phyloP scores from a whole-genome alignment of 1,140 invertebrate species.

The Scylla paramamosain region DNA sequence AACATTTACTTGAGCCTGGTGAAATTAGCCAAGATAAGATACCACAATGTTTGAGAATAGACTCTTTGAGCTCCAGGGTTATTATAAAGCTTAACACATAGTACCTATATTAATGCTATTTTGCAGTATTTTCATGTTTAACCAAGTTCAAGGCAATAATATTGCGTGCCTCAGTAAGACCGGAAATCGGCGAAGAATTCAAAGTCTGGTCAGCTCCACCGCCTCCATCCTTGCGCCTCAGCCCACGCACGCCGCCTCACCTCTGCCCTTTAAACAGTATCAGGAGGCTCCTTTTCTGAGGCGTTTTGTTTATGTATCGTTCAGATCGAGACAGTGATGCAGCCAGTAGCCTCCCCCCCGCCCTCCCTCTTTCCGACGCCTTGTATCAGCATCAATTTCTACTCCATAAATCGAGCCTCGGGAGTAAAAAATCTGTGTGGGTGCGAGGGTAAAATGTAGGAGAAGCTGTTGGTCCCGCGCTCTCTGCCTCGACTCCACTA shows the following conservation, averaged over 20 bases:
- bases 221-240: not conserved
- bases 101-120: no score
- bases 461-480: slow-evolving; percentile 58
- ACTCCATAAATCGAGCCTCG: not conserved
- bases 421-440: slow-evolving; percentile 34
- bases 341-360: not conserved
- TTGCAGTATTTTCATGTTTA: no score
- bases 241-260: not conserved
- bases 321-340: not conserved
- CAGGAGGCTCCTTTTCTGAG: not conserved
- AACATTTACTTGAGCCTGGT: no score
- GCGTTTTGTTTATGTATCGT: not conserved
- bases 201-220: not conserved
- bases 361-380: not conserved
- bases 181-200: not conserved
- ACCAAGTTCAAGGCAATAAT: no score
- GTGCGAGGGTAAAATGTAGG: slow-evolving; percentile 51
- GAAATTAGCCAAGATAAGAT: no score
- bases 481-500: slow-evolving; percentile 61
- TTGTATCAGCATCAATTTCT: slow-evolving; percentile 46
- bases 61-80: no score
- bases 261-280: slow-evolving; percentile 7
- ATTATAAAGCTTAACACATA: no score
- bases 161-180: no score
- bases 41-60: no score